phyloP scores from a whole-genome alignment of 2,797 vertebrate species.

The Ctenosaura bakeri region DNA sequence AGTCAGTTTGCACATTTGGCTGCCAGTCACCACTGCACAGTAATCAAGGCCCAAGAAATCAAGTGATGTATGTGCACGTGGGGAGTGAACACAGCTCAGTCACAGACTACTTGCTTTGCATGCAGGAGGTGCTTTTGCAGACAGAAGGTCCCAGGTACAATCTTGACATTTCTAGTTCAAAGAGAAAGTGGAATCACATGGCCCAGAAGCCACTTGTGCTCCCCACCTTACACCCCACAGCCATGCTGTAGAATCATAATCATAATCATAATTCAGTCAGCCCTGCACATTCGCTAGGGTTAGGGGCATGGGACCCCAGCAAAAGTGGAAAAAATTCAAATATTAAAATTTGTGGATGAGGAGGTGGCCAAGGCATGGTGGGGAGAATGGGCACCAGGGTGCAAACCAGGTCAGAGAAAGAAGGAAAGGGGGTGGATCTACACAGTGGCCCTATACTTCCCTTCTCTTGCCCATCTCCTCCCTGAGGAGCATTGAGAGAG shows the following conservation, averaged over 20 bases:
- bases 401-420: too few species aligned
- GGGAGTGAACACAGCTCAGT: background rate
- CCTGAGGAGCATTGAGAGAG: too few species aligned
- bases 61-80: background rate
- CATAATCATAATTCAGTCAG: background rate
- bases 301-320: too few species aligned
- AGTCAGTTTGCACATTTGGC: background rate
- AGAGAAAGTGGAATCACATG: background rate
- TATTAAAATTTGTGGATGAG: too few species aligned
- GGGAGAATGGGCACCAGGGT: too few species aligned
- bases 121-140: background rate
- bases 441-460: too few species aligned
- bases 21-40: background rate
- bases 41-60: background rate
- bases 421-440: too few species aligned
- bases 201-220: background rate
- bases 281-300: too few species aligned
- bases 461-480: too few species aligned
- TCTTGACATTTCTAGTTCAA: background rate
- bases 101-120: background rate
- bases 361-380: too few species aligned
- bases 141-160: background rate
- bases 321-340: too few species aligned
- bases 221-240: background rate
- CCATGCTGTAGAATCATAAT: background rate